Percentiles rank a stretch among this genome's conserved stretches.
Conservation (phyloP, 1,140 invertebrate species). For the Listronotus bonariensis region DNA sequence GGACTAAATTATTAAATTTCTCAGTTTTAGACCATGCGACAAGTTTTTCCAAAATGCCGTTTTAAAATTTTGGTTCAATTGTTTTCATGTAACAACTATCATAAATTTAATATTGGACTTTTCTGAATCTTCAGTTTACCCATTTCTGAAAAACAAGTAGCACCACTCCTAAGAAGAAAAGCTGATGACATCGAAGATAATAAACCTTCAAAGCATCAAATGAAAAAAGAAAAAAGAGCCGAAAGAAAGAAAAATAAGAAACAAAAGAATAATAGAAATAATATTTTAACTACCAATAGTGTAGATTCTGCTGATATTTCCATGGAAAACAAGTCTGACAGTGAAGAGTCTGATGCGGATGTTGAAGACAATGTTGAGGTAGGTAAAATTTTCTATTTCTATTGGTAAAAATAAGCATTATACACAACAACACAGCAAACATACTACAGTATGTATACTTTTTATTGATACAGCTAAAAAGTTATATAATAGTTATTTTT, state of each 20-base stretch:
- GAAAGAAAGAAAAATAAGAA: conserved; percentile 62
- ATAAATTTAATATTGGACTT: too few species aligned
- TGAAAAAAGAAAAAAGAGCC: conserved; percentile 69
- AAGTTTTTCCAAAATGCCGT: too few species aligned
- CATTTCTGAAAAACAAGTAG: conserved; percentile 74
- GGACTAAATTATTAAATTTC: too few species aligned
- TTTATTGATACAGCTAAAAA: too few species aligned
- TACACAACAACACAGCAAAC: too few species aligned
- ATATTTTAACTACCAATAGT: conserved; percentile 13
- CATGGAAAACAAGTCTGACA: conserved; percentile 62
- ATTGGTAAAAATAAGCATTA: background rate
- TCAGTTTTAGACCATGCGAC: too few species aligned
- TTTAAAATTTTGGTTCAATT: too few species aligned
- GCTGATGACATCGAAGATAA: conserved; percentile 59
- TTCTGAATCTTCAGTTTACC: conserved; percentile 63
- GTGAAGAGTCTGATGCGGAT: conserved; percentile 76
- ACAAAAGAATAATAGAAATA: conserved; percentile 41
- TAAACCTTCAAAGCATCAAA: conserved; percentile 69
- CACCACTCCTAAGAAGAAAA: conserved; percentile 57
- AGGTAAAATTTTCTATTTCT: background rate
- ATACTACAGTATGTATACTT: too few species aligned
- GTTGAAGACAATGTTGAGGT: conserved; percentile 79
- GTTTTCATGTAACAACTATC: too few species aligned
- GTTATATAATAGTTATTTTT: too few species aligned
- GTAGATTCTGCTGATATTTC: conserved; percentile 35